phyloP scores from a whole-genome alignment of 2,888 invertebrate genomes.

The Chrysotoxum bicinctum region DNA sequence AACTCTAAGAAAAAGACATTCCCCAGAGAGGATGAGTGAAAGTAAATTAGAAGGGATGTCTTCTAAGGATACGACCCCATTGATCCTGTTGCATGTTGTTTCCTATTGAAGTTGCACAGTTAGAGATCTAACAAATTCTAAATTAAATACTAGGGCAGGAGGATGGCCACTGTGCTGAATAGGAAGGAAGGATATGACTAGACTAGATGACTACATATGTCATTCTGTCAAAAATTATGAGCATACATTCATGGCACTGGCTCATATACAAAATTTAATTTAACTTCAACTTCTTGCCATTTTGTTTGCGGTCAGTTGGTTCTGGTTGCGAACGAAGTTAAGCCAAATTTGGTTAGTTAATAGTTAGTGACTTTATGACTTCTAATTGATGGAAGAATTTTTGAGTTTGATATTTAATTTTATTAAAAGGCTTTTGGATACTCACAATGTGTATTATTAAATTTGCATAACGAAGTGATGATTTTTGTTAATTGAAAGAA shows the following conservation, averaged over 20 bases:
- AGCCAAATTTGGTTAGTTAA: background rate
- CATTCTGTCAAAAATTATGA: slow-evolving; percentile 28
- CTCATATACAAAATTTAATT: background rate
- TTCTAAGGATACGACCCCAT: slow-evolving; percentile 1
- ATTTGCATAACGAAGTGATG: background rate
- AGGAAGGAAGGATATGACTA: slow-evolving; percentile 19
- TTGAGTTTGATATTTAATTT: background rate
- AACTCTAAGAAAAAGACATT: slow-evolving; percentile 10
- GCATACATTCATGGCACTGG: background rate
- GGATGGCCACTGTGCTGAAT: slow-evolving; percentile 1
- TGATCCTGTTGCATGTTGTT: slow-evolving; percentile 32
- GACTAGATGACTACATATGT: background rate
- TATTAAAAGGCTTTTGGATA: background rate
- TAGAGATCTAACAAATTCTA: background rate
- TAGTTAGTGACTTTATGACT: slow-evolving; percentile 1
- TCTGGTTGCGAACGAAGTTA: background rate
- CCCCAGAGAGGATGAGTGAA: background rate
- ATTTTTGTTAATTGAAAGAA: background rate
- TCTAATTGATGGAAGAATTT: slow-evolving; percentile 1
- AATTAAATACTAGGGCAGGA: slow-evolving; percentile 7
- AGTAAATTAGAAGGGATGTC: slow-evolving; percentile 40
- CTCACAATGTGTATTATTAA: background rate
- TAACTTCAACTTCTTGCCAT: background rate
- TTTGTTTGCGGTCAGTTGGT: slow-evolving; percentile 2
- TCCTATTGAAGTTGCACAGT: slow-evolving; percentile 2